Percentiles rank a stretch among this genome's conserved stretches.
These are phyloP conservation scores for Macrochelys suwanniensis DNA, from an alignment of 2,797 vertebrate species.

Conservation along the genomic window DNA sequence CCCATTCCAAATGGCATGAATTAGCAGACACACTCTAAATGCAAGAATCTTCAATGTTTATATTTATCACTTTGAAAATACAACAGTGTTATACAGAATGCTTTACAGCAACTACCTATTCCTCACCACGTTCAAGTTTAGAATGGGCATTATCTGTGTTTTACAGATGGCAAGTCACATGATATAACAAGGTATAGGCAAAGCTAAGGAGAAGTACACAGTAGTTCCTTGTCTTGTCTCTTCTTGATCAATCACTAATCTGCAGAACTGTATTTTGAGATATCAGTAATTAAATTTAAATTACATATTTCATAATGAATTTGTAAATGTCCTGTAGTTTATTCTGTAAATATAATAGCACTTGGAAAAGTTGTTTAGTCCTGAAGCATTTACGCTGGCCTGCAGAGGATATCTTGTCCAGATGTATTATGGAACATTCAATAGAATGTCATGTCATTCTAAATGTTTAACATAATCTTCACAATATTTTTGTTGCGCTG, in stretches of 20 bases:
- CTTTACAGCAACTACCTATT: not conserved
- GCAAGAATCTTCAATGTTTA: not conserved
- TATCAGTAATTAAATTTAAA: not conserved
- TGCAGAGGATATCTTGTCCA: not conserved
- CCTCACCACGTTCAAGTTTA: not conserved
- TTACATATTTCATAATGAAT: not conserved
- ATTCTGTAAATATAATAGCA: not conserved
- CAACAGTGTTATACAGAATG: not conserved
- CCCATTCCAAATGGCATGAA: not conserved
- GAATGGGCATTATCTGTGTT: not conserved
- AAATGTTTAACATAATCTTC: not conserved
- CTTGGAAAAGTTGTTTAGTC: too few relatives aligned
- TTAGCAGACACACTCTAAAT: not conserved
- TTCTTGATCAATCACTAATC: not conserved
- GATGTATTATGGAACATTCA: not conserved
- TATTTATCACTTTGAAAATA: not conserved
- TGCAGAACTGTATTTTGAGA: not conserved
- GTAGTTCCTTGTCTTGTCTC: not conserved
- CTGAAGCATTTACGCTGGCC: not conserved
- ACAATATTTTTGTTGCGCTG: too few relatives aligned
- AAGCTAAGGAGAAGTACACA: not conserved
- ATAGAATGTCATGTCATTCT: not conserved
- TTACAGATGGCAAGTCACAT: constrained; percentile 3
- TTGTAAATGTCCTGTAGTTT: not conserved
- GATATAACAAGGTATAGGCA: constrained; percentile 15